Evolutionary conservation across 2,888 invertebrate species (phyloP), one percentile per base, ranked within the genome.

Genomic region (Drosophila meridiana): DNA sequence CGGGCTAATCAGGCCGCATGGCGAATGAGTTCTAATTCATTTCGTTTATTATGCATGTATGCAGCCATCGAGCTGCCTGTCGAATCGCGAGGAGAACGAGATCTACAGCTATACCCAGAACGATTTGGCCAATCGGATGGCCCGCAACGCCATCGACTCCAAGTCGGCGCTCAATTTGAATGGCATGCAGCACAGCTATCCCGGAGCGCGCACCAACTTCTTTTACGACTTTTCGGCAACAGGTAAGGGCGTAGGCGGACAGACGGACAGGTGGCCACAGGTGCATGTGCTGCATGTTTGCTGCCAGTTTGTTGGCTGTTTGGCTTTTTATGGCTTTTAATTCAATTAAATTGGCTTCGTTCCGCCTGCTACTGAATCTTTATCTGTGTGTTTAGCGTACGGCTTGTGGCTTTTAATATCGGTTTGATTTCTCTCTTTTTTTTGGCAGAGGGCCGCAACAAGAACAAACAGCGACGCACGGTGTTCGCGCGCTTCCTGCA

Each of bases 21-120:
- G 38, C 50, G 50, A 47, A 48, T 67, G 62, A 56, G 61, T 72
- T 84, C 87, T 84, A 84, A 84, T 86, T 76, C 83, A 76, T 82
- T 76, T 89, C 76, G 66, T 86, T 89, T 75, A 79, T 81, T 84
- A 83, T 89, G 86, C 84, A 82, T 71, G 69, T 64, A 61, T 92
- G 83, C 94, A 97, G 97, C 97, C 97, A 75, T 97, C 97, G 87
- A 97, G 97, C 93, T 97, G 97, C 92, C 95, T 97, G 89, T 96
- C 97, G 85, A 97, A 97, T 93, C 97, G 97, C 91, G 97, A 97
- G 93, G 97, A 97, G 93, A 97, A 97, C 91, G 97, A 97, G 94
- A 97, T 97, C 92, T 97, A 97, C 93, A 97, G 97, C 80, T 97
- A 97, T 91, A 96, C 97, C 48, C 97, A 97, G 92, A 97, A 97